Conservation (phyloP, 1,140 invertebrate genomes). For the Parapsyche elsis region DNA sequence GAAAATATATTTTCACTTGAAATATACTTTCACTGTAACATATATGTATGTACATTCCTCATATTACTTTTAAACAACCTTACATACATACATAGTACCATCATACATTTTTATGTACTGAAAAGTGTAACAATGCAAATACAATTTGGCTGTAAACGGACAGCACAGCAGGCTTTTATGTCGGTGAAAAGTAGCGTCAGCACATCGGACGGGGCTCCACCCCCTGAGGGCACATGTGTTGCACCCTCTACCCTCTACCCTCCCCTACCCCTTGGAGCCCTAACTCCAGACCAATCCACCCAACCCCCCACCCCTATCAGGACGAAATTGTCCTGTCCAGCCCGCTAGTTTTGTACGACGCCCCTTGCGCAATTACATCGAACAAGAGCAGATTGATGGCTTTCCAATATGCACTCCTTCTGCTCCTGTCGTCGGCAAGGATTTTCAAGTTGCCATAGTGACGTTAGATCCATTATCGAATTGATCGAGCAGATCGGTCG, state of each 20-base stretch:
- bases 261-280: neutral
- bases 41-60: no score
- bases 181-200: slow-evolving; percentile 33
- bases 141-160: neutral
- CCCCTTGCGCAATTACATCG: slow-evolving; percentile 31
- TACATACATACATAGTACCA: no score
- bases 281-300: no score
- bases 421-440: no score
- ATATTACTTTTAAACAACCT: no score
- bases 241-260: neutral
- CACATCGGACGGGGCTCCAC: slow-evolving; percentile 8
- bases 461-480: no score
- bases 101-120: no score
- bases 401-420: slow-evolving; percentile 36
- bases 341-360: slow-evolving; percentile 19
- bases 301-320: neutral
- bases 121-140: slow-evolving; percentile 15
- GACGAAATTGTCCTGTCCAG: slow-evolving; percentile 31
- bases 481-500: no score
- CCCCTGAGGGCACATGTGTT: slow-evolving; percentile 13
- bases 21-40: no score
- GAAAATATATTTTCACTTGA: no score
- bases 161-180: slow-evolving; percentile 10
- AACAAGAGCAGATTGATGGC: slow-evolving; percentile 43
- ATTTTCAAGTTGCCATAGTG: no score